These are phyloP conservation scores for Eutrigla gurnardus DNA, from an alignment of 2,797 vertebrate species.

Conservation along the genomic window DNA sequence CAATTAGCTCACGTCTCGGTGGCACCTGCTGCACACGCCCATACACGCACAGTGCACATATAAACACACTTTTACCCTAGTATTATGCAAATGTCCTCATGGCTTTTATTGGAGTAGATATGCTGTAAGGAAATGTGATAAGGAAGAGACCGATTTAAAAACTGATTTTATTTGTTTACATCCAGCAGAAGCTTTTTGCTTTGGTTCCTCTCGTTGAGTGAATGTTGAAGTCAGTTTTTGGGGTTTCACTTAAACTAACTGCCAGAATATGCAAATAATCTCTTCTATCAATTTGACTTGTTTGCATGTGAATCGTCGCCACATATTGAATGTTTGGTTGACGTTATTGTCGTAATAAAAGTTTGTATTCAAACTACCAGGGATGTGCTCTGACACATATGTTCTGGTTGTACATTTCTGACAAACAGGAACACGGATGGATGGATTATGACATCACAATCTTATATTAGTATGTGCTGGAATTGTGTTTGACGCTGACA, in stretches of 20 bases:
- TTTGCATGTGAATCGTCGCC: not conserved
- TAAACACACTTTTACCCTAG: not conserved
- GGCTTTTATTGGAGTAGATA: not conserved
- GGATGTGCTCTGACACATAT: not conserved
- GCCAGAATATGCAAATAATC: not conserved
- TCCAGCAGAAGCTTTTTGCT: too few relatives aligned
- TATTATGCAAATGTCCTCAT: not conserved
- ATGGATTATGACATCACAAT: not conserved
- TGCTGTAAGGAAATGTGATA: not conserved
- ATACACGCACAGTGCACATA: not conserved
- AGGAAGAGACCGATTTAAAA: not conserved
- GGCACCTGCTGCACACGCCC: not conserved
- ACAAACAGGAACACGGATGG: not conserved
- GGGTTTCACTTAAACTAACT: not conserved
- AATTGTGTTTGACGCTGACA: not conserved
- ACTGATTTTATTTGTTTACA: not conserved
- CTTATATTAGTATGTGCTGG: not conserved
- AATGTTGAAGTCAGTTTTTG: not conserved
- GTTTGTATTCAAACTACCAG: too few relatives aligned
- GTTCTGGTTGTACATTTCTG: not conserved
- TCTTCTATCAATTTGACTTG: not conserved
- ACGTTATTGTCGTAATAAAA: too few relatives aligned
- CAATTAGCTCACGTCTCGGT: not conserved
- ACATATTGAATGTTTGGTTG: not conserved
- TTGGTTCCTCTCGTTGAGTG: too few relatives aligned